A percentile compares a stretch with the other conserved stretches of the same genome.
phyloP scores from a whole-genome alignment of 2,888 invertebrate genomes.

The Monoplex corrugatus region DNA sequence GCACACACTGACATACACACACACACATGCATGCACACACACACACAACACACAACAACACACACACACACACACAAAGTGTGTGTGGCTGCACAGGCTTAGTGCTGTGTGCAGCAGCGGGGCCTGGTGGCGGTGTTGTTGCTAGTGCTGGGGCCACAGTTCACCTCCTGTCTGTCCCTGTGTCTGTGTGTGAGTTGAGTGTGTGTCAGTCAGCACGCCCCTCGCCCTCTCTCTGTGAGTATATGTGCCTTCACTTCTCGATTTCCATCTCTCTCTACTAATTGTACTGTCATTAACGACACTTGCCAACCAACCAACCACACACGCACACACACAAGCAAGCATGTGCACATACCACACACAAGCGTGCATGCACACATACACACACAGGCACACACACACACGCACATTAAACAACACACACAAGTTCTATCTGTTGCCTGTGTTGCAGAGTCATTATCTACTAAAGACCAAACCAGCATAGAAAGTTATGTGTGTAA shows the following conservation, averaged over 20 bases:
- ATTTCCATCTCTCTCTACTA: neutral
- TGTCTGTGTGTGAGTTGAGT: neutral
- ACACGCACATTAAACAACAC: neutral
- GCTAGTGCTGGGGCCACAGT: neutral
- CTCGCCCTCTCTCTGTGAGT: neutral
- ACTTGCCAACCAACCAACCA: no score
- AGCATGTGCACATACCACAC: neutral
- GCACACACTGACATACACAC: neutral
- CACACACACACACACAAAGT: neutral
- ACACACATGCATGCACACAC: neutral
- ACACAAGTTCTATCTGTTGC: no score
- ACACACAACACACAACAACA: neutral
- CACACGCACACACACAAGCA: no score
- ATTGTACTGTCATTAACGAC: neutral
- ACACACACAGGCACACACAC: neutral
- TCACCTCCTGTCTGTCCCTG: neutral
- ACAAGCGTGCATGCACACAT: neutral
- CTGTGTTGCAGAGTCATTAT: no score
- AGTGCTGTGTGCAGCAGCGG: neutral
- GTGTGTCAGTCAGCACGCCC: neutral
- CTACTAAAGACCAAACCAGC: no score
- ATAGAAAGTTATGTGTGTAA: no score
- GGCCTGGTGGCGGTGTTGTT: neutral
- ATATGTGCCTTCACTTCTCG: neutral
- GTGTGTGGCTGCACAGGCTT: neutral